Base-by-base conservation (phyloP, 2,888 invertebrate species). In the Sarcophaga rosellei region DNA sequence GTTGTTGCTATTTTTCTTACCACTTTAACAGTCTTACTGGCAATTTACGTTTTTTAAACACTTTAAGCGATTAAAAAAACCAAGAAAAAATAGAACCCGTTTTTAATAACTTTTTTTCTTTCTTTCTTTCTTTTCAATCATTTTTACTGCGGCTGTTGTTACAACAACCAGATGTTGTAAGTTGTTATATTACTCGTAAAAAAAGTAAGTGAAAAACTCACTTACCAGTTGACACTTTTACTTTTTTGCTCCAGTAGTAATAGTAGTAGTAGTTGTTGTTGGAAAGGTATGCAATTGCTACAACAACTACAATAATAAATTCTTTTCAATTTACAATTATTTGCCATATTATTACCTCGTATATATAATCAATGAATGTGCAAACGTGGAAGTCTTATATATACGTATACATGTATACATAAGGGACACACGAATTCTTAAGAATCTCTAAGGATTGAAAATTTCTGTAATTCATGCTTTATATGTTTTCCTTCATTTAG, bases 161-260 rank as follows among this genome's bases (percentile, higher is more conserved):
- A 17, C 70, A 68, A 61, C 44, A 78, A 57, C 62, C 73, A 68
- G 62, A 66, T 83, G 73, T 83, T 78, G 45, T 35, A 35, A 35
- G 35, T 2, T 68, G 44, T 62, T 73, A 20, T 68, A 35, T 25
- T 23, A 72, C 12, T 47, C n/a, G 69, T 47, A 35, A 35, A 25
- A 25, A 57, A 65, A 75, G 75, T 81, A 62, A 65, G 23, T 57
- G 25, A 74, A 73, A 59, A 17, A n/a, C 8, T 4, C 63, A 45
- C 21, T 44, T 35, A 69, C 35, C 53, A 68, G 53, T 62, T 73
- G 72, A 62, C 73, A 78, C 62, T 73, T 83, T 83, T 62, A 53
- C 53, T 75, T 53, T 35, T 35, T n/a, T n/a, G n/a, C n/a, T 35
- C 8, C 35, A 8, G 35, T 10, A 35, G 35, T 35, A 35, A 10